Percentiles rank a stretch among this genome's conserved stretches.
These are phyloP conservation scores for Bryconaethiops microstoma DNA, from an alignment of 2,797 vertebrate genomes.

Conservation along the genomic window DNA sequence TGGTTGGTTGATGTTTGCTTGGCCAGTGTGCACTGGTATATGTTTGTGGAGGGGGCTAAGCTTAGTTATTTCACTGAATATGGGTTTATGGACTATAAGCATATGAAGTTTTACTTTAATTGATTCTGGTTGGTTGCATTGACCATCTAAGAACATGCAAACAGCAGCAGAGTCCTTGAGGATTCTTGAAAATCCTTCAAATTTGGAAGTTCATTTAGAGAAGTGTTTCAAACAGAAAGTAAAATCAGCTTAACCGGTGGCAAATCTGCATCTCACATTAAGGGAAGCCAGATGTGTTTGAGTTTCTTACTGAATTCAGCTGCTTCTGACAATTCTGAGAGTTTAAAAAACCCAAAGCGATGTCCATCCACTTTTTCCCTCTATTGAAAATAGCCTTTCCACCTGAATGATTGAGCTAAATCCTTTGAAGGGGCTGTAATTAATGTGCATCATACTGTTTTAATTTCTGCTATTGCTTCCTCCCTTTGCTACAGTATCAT, in stretches of 20 bases:
- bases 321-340: background rate
- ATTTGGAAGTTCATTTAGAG: conserved; percentile 2
- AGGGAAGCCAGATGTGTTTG: background rate
- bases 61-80: background rate
- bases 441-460: conserved; percentile 67
- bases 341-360: background rate
- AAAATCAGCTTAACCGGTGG: background rate
- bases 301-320: background rate
- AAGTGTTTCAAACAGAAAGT: background rate
- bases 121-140: background rate
- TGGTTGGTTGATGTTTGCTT: too few species aligned
- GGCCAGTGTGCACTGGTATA: background rate
- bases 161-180: background rate
- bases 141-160: background rate
- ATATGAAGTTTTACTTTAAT: background rate
- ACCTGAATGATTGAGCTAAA: conserved; percentile 15
- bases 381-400: background rate
- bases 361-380: conserved; percentile 21
- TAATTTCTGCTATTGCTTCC: conserved; percentile 62
- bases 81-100: background rate
- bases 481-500: conserved; percentile 62
- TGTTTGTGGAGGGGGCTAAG: too few species aligned
- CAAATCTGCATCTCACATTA: background rate
- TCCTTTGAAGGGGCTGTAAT: conserved; percentile 49
- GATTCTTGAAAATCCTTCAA: background rate